Evolutionary conservation across 2,113 vertebrate species (phyloP).

Genomic region (Zeus faber): DNA sequence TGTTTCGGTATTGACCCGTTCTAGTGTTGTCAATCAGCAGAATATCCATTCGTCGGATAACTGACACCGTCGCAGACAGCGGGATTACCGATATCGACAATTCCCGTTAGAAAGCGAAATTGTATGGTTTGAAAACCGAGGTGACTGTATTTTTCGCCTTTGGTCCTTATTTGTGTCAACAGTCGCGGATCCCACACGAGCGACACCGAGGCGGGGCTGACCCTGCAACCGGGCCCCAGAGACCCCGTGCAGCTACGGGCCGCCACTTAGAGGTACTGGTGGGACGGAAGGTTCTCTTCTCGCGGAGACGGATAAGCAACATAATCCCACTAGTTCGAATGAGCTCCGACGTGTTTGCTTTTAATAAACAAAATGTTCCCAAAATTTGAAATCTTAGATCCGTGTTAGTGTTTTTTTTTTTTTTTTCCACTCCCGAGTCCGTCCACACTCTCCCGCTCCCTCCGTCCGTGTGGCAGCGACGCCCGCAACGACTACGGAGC

Average conservation of each 20-base stretch:
- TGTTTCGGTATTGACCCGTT: no score
- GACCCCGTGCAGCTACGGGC: conserved; percentile 71
- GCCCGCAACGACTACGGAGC: conserved; percentile 33
- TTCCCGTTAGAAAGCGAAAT: no score
- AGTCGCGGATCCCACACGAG: conserved; percentile 43
- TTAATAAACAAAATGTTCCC: conserved; percentile 52
- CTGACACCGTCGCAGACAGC: no score
- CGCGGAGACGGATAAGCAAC: conserved; percentile 44
- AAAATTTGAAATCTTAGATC: conserved; percentile 51
- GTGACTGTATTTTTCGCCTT: no score
- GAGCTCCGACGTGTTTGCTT: conserved; percentile 57
- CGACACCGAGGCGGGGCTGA: conserved; percentile 69
- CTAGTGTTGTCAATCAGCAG: no score
- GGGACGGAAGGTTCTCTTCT: conserved; percentile 43
- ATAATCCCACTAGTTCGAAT: conserved; percentile 63
- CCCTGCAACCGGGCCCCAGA: conserved; percentile 66
- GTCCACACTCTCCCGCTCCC: conserved; percentile 26
- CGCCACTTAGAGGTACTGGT: conserved; percentile 37
- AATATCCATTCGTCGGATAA: no score
- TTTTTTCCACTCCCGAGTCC: conserved; percentile 49
- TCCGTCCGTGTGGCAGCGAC: conserved; percentile 36
- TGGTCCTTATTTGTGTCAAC: no score
- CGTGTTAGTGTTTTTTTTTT: conserved; percentile 29
- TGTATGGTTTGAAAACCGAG: no score
- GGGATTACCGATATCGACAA: no score